A percentile compares a stretch with the other conserved stretches of the same genome.
These are phyloP conservation scores for Hyphantria cunea DNA, from an alignment of 1,140 invertebrate genomes.

Conservation along the genomic window DNA sequence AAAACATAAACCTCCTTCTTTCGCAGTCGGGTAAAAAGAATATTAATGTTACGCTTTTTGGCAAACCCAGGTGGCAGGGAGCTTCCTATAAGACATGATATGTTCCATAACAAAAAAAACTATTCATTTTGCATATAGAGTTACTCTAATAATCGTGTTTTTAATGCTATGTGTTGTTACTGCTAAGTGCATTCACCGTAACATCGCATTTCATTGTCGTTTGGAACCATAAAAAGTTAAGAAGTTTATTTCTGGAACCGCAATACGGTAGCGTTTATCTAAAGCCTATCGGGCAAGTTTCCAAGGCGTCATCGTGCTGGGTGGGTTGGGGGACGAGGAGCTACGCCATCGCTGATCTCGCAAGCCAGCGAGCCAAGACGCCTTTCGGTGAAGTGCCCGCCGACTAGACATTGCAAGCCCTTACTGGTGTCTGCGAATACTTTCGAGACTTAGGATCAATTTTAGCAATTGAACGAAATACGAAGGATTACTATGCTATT, in stretches of 20 bases:
- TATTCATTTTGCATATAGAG: constrained; percentile 27
- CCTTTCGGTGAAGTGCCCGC: constrained; percentile 51
- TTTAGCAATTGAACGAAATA: too few relatives aligned
- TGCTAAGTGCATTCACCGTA: constrained; percentile 3
- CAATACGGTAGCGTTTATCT: constrained; percentile 62
- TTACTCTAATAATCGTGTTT: constrained; percentile 20
- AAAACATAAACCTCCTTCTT: too few relatives aligned
- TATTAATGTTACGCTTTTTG: constrained; percentile 19
- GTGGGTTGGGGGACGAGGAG: constrained; percentile 32
- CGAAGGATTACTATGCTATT: too few relatives aligned
- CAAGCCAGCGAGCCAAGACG: constrained; percentile 49
- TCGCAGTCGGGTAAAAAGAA: too few relatives aligned
- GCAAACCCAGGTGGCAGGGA: constrained; percentile 23
- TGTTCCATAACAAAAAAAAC: constrained; percentile 24
- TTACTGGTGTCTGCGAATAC: constrained; percentile 19
- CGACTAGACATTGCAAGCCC: constrained; percentile 23
- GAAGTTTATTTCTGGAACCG: constrained; percentile 26
- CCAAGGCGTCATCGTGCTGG: constrained; percentile 57
- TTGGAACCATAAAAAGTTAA: constrained; percentile 12
- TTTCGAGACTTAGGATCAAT: constrained; percentile 7
- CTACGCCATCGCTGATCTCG: constrained; percentile 39
- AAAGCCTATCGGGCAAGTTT: constrained; percentile 68
- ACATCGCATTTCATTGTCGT: constrained; percentile 8
- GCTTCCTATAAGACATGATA: constrained; percentile 31
- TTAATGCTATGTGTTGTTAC: constrained; percentile 4